These are phyloP conservation scores for Mus minutoides DNA, from an alignment of 2,797 vertebrate genomes.

Conservation along the genomic window DNA sequence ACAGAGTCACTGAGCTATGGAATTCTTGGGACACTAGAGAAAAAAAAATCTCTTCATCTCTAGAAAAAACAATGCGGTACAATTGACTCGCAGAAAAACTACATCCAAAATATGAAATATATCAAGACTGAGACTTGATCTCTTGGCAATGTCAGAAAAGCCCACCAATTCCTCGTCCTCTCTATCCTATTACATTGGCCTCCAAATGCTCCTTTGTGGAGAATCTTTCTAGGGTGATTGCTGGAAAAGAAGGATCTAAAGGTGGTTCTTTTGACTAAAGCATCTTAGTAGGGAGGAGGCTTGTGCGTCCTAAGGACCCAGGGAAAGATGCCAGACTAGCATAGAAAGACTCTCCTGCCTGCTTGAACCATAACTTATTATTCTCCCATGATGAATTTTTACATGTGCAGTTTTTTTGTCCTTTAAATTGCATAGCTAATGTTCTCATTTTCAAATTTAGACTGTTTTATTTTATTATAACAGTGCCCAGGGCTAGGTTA, in stretches of 20 bases:
- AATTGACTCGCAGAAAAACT: slow-evolving; percentile 21
- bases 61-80: slow-evolving; percentile 16
- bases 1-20: background rate
- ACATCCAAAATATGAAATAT: background rate
- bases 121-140: background rate
- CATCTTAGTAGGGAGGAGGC: background rate
- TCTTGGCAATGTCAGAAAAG: background rate
- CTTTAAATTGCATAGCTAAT: background rate
- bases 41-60: background rate
- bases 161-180: background rate
- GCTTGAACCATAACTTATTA: background rate
- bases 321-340: background rate
- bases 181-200: background rate
- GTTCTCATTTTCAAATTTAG: background rate
- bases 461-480: background rate
- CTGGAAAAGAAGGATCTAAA: background rate
- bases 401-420: background rate
- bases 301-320: background rate
- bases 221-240: background rate
- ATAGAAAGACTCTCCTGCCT: background rate
- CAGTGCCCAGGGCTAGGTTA: background rate
- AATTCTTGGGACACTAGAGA: background rate
- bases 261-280: background rate
- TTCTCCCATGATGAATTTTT: background rate
- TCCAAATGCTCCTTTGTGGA: background rate